Evolutionary conservation across 2,797 vertebrate species (phyloP), one percentile per base, ranked within the genome.

Genomic region (Ambastaia sidthimunki): DNA sequence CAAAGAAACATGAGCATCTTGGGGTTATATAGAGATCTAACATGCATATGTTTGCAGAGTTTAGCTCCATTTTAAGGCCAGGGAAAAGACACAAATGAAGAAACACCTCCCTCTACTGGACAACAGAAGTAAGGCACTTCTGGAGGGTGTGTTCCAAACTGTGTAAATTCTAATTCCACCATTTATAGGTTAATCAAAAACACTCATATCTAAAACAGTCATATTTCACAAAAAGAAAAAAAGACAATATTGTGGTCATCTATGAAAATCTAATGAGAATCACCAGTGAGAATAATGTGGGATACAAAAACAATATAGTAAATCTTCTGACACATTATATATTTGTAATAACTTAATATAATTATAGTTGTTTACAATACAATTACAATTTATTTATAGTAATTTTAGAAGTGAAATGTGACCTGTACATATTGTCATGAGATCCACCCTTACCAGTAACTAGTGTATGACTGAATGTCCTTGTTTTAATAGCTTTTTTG

Each of bases 41-140:
- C 28, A 62, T 25, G 25, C 21, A 28, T 28, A 13, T 23, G 37
- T 18, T 60, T 69, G 7, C 25, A 60, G 54, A 77, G 75, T 47
- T 70, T 37, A 67, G 54, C 66, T 78, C 59, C 9, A 50, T 62
- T 70, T 78, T 44, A 78, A 77, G 75, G 66, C 68, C 75, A 60
- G 13, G 52, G 68, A 65, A 71, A 62, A 60, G 19, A 70, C 21
- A 81, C 73, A 85, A 85, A 84, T 92, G 92, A 87, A 92, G 80
- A 86, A 89, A 93, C 82, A 92, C 86, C 90, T 87, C 93, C 93
- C 93, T 88, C 94, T 94, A 87, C 92, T 94, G 94, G 93, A 86
- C 12, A 47, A 0, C 71, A 12, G 72, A 67, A 37, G 75, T 50
- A 41, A 41, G n/a, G 74, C 87, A 81, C 21, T 9, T 7, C 62